Evolutionary conservation across 2,113 vertebrate species (phyloP).

Genomic region (Phaetusa simplex): DNA sequence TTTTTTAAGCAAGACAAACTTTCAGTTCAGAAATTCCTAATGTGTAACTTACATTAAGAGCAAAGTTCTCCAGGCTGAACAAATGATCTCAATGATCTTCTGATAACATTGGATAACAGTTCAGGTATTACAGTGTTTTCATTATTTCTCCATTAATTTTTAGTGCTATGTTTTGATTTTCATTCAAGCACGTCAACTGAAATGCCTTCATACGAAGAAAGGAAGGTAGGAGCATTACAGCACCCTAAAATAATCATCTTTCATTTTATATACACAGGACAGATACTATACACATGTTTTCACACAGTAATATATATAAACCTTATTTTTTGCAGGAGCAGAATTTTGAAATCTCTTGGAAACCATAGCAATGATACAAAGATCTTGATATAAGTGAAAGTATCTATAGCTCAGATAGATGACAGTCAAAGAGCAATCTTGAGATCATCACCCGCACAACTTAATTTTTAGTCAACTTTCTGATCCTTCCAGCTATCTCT

Average conservation of each 20-base stretch:
- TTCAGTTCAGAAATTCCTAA: not conserved
- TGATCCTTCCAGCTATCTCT: not conserved
- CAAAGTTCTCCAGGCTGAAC: not conserved
- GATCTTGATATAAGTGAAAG: not conserved
- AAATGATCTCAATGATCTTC: not conserved
- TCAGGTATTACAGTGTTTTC: not conserved
- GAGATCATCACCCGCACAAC: not conserved
- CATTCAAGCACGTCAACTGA: not conserved
- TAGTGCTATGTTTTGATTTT: not conserved
- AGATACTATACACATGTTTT: not conserved
- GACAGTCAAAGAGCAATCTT: not conserved
- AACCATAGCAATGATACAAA: not conserved
- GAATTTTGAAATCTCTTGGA: not conserved
- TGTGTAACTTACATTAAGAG: not conserved
- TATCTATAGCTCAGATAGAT: not conserved
- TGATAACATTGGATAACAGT: not conserved
- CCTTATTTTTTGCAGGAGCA: not conserved
- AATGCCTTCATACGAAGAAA: not conserved
- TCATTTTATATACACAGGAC: not conserved
- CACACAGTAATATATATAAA: not conserved
- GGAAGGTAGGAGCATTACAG: not conserved
- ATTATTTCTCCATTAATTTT: not conserved
- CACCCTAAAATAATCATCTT: not conserved
- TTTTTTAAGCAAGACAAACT: not conserved
- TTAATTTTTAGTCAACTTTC: not conserved